Percentiles rank a stretch among this genome's conserved stretches.
Evolutionary conservation across 2,113 vertebrate species (phyloP).

Genomic region (Thamnaconus septentrionalis): DNA sequence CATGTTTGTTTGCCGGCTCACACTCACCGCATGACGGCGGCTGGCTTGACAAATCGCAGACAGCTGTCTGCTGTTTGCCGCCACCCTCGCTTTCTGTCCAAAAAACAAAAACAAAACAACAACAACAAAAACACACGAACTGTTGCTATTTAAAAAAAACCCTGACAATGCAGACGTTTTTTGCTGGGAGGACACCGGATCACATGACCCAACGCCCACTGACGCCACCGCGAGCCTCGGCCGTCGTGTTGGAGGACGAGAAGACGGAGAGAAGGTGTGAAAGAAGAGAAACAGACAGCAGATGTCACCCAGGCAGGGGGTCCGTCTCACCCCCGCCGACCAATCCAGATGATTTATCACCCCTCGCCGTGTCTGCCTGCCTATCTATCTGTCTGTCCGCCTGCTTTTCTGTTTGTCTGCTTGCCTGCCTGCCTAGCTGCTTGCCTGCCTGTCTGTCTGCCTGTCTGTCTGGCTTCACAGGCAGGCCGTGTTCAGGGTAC

Average conservation of each 20-base stretch:
- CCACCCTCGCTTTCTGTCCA: neutral
- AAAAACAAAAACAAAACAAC: too few relatives aligned
- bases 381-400: neutral
- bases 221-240: too few relatives aligned
- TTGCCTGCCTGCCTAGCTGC: too few relatives aligned
- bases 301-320: conserved; percentile 62
- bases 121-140: too few relatives aligned
- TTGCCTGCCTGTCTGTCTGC: too few relatives aligned
- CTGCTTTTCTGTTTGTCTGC: neutral
- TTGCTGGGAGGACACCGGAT: too few relatives aligned
- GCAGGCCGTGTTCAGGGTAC: too few relatives aligned
- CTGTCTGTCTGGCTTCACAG: too few relatives aligned
- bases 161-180: too few relatives aligned
- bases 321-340: conserved; percentile 39
- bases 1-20: too few relatives aligned
- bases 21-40: neutral
- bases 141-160: too few relatives aligned
- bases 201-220: too few relatives aligned
- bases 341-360: conserved; percentile 35
- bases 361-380: conserved; percentile 21
- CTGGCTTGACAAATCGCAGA: neutral
- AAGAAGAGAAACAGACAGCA: conserved; percentile 64
- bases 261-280: conserved; percentile 43
- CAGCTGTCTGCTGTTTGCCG: neutral
- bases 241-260: neutral